These are phyloP conservation scores for Chymomyza fuscimana DNA, from an alignment of 2,888 invertebrate genomes.

Conservation along the genomic window DNA sequence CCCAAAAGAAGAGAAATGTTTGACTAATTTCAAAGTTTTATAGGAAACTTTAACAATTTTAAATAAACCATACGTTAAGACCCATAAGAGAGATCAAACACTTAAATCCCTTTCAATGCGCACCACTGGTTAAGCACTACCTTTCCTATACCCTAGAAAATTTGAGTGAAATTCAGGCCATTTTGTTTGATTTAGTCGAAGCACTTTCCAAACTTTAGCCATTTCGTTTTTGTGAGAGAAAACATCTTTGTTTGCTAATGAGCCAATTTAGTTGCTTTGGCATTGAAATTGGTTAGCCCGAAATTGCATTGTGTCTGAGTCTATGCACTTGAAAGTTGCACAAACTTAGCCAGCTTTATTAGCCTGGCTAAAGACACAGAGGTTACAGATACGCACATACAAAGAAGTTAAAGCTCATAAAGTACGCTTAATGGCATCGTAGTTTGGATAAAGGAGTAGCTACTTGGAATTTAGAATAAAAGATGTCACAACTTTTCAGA, in stretches of 20 bases:
- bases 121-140: background rate
- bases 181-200: constrained; percentile 66
- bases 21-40: no score
- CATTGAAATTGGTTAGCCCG: constrained; percentile 21
- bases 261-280: constrained; percentile 71
- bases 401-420: background rate
- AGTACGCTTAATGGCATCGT: background rate
- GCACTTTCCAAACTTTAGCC: constrained; percentile 58
- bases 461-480: background rate
- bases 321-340: constrained; percentile 55
- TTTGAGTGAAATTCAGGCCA: constrained; percentile 13
- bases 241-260: constrained; percentile 61
- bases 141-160: background rate
- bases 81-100: no score
- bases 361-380: background rate
- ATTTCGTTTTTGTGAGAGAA: constrained; percentile 30
- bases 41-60: no score
- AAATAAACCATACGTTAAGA: no score
- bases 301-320: constrained; percentile 52
- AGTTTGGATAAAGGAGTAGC: background rate
- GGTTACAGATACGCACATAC: background rate
- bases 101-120: no score
- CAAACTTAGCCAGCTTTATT: constrained; percentile 17
- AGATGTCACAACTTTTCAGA: background rate
- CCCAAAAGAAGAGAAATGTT: no score